Evolutionary conservation across 2,113 vertebrate species (phyloP).

Genomic region (Cacatua alba): DNA sequence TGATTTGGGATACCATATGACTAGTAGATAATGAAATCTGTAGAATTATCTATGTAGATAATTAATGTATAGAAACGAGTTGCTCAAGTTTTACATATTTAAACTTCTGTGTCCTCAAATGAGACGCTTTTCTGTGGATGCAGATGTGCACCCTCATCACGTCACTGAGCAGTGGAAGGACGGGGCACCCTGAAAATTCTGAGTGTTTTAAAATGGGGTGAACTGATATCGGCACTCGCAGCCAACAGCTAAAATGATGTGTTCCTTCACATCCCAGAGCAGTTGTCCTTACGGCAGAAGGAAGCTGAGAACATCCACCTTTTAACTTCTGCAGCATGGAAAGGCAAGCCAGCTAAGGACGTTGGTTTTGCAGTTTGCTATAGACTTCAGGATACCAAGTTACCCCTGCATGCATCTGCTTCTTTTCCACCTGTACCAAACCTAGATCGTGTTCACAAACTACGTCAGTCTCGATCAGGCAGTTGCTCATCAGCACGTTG

Average conservation of each 20-base stretch:
- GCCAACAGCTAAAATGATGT: neutral
- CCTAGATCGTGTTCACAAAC: neutral
- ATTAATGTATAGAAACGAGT: neutral
- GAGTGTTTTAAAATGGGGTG: neutral
- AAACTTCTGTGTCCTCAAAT: neutral
- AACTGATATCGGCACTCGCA: fast-evolving
- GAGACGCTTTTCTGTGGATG: neutral
- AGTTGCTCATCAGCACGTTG: neutral
- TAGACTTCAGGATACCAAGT: neutral
- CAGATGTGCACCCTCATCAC: neutral
- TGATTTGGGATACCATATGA: neutral
- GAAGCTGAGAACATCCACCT: fast-evolving
- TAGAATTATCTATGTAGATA: neutral
- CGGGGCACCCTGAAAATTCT: neutral
- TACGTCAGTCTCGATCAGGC: neutral
- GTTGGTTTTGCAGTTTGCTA: fast-evolving
- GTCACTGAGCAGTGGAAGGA: neutral
- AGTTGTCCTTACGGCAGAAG: neutral
- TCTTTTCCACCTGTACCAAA: neutral
- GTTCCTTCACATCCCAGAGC: neutral
- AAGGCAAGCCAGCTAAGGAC: neutral
- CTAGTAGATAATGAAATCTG: neutral
- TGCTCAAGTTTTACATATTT: neutral
- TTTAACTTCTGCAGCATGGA: neutral
- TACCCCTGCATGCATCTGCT: neutral